Base-by-base conservation (phyloP, 2,113 vertebrate genomes). In the Nothocercus nigrocapillus region DNA sequence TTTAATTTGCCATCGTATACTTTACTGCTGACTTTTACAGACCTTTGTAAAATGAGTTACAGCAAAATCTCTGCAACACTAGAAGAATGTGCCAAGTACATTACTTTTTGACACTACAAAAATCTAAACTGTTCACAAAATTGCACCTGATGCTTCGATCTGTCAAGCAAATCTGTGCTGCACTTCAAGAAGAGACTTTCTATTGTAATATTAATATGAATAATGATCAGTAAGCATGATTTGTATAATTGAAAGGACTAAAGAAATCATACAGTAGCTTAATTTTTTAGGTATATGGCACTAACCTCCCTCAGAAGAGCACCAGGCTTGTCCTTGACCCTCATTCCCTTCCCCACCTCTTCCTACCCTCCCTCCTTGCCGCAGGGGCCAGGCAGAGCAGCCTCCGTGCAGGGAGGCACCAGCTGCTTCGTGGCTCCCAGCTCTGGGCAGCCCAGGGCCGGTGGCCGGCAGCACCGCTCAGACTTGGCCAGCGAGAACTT, bases 391-490 rank as follows among this genome's bases (percentile, higher is more conserved):
- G 0, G 5, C 44, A 56, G 58, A 54, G 32, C 47, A 40, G 38
- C 40, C 6, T 7, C 22, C 1, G 1, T 8, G 20, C 74, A 38
- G 34, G 38, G 74, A 30, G 17, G 32, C 32, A 64, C 42, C 62
- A 49, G 7, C 0, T 13, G 30, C 9, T 53, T 27, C 16, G 0
- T 4, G 15, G 38, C 8, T 1, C 5, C n/a, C 51, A 27, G 5
- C 2, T 17, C 66, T 3, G 11, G 89, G 9, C 25, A 4, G 0
- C 25, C 4, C 51, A 4, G 4, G n/a, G 38, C 82, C 6, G 9
- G 16, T 4, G 44, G 49, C 53, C 38, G 25, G 45, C 4, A 74
- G 73, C n/a, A 45, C 67, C 3, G 2, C 47, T 7, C 58, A 32
- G 27, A 40, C 53, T 7, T 62, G 78, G 53, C 66, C 5, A 53